phyloP scores from a whole-genome alignment of 2,113 vertebrate species.

The Sphaerodactylus townsendi region DNA sequence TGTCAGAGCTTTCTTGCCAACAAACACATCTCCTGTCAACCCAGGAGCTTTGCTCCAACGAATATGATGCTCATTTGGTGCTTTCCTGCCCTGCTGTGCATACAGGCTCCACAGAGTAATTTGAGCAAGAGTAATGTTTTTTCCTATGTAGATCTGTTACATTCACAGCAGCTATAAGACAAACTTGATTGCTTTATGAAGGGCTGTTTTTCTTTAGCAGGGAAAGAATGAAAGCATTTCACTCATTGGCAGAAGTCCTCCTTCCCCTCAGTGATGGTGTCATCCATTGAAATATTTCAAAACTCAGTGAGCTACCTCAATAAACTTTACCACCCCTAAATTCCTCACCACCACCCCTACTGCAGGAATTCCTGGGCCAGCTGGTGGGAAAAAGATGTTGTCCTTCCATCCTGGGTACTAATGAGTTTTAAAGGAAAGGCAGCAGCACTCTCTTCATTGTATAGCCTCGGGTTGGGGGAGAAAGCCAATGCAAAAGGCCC shows the following conservation, averaged over 20 bases:
- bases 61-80: slow-evolving; percentile 62
- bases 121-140: slow-evolving; percentile 39
- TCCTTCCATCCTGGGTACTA: too few species aligned
- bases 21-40: slow-evolving; percentile 72
- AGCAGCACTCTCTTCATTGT: too few species aligned
- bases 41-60: slow-evolving; percentile 64
- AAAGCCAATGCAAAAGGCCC: too few species aligned
- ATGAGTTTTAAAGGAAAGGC: too few species aligned
- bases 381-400: too few species aligned
- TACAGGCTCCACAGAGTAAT: slow-evolving; percentile 51
- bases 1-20: slow-evolving; percentile 59
- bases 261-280: neutral
- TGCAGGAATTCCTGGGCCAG: too few species aligned
- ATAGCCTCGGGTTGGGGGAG: too few species aligned
- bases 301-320: neutral
- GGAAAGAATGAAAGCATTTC: neutral
- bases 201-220: accelerated
- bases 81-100: slow-evolving; percentile 55
- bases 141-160: slow-evolving; percentile 34
- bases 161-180: slow-evolving; percentile 23
- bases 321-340: too few species aligned
- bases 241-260: neutral
- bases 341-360: too few species aligned
- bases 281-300: neutral
- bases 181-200: neutral